A percentile compares a stretch with the other conserved stretches of the same genome.
Evolutionary conservation across 2,797 vertebrate species (phyloP).

Genomic region (Coranthus polyacanthus): DNA sequence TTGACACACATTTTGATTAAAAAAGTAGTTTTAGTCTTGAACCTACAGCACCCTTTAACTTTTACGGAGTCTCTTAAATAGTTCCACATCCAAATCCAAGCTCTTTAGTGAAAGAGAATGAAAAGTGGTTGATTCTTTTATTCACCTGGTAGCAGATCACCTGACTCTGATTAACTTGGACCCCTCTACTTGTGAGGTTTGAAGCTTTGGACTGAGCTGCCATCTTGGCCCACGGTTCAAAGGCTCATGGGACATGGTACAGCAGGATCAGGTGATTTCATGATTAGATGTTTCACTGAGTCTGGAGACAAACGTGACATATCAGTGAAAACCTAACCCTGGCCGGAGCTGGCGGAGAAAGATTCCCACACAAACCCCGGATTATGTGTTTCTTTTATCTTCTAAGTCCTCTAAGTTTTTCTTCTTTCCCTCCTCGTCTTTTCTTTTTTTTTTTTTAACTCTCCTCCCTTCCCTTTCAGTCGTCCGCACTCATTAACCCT

Average conservation of each 20-base stretch:
- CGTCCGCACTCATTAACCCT: not conserved
- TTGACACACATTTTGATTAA: no score
- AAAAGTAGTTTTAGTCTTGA: no score
- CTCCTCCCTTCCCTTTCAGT: not conserved
- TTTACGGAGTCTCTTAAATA: no score
- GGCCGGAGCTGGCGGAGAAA: not conserved
- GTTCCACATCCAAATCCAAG: no score
- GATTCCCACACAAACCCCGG: conserved; percentile 13
- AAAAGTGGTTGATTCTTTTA: not conserved
- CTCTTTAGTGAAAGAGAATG: no score
- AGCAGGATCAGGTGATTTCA: not conserved
- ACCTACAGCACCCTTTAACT: no score
- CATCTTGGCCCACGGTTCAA: not conserved
- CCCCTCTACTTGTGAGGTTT: not conserved
- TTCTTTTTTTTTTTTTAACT: not conserved
- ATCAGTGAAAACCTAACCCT: conserved; percentile 19
- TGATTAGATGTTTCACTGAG: conserved; percentile 1
- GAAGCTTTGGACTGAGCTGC: conserved; percentile 1
- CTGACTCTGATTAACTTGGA: not conserved
- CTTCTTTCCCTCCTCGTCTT: not conserved
- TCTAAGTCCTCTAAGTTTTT: not conserved
- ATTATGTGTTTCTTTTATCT: not conserved
- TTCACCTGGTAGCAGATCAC: not conserved
- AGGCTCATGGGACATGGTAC: conserved; percentile 3
- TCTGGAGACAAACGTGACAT: conserved; percentile 30